These are phyloP conservation scores for Lagocephalus sceleratus DNA, from an alignment of 2,797 vertebrate species.

Conservation along the genomic window DNA sequence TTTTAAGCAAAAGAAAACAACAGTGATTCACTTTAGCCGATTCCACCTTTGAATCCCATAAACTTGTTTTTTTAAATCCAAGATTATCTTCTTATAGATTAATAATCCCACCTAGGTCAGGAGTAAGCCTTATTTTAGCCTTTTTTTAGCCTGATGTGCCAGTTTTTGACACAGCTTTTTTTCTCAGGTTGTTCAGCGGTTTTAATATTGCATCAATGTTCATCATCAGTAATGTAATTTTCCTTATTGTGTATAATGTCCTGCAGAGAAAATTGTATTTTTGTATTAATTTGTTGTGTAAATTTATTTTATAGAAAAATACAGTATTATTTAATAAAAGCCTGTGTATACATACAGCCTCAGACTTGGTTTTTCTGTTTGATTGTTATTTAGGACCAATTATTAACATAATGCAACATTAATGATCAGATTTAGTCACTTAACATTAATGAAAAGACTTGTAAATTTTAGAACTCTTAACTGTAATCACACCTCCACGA, in stretches of 20 bases:
- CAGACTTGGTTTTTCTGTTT: neutral
- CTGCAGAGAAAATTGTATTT: conserved; percentile 48
- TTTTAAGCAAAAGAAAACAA: neutral
- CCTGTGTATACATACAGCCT: conserved; percentile 17
- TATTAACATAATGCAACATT: neutral
- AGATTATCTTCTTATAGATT: conserved; percentile 12
- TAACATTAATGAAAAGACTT: neutral
- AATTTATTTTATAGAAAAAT: conserved; percentile 34
- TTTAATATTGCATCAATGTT: conserved; percentile 12
- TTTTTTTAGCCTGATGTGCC: conserved; percentile 14
- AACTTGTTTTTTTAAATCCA: neutral
- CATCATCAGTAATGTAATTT: conserved; percentile 12
- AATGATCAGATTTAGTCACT: neutral
- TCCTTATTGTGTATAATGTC: conserved; percentile 29
- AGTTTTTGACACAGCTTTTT: conserved; percentile 13
- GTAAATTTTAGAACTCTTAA: too few species aligned
- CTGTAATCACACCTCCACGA: too few species aligned
- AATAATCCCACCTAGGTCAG: conserved; percentile 45
- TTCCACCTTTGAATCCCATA: neutral
- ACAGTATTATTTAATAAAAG: conserved; percentile 53
- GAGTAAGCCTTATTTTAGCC: conserved; percentile 8
- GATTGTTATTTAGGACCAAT: neutral
- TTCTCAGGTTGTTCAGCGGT: conserved; percentile 20
- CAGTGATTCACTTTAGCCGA: neutral
- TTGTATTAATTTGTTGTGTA: conserved; percentile 33